Percentiles rank a stretch among this genome's conserved stretches.
Conservation (phyloP, 2,888 invertebrate genomes). For the Dichetophora obliterata region DNA sequence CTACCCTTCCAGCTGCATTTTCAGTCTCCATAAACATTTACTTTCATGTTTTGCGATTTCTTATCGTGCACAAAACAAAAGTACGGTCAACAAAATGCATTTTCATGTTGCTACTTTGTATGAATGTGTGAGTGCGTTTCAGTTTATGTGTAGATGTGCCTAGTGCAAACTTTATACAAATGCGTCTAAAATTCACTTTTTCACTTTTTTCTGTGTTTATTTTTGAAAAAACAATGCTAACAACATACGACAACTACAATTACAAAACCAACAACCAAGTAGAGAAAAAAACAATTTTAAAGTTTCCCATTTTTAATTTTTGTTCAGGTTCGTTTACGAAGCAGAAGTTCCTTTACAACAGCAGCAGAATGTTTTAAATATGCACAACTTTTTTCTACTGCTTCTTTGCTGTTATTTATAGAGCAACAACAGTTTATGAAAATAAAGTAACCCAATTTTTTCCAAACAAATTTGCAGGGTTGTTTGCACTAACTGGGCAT, state of each 20-base stretch:
- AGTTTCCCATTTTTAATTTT: conserved; percentile 13
- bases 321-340: conserved; percentile 10
- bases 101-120: conserved; percentile 40
- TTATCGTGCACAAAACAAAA: conserved; percentile 44
- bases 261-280: background rate
- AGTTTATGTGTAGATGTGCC: background rate
- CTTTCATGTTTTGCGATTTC: conserved; percentile 44
- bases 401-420: background rate
- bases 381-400: background rate
- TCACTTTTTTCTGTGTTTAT: background rate
- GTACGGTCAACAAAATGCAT: conserved; percentile 44
- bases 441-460: background rate
- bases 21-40: conserved; percentile 45
- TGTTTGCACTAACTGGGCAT: background rate
- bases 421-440: too few relatives aligned
- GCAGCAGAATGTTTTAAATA: background rate
- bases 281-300: background rate
- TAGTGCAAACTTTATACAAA: background rate
- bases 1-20: background rate
- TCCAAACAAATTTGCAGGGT: background rate
- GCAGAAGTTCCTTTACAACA: background rate
- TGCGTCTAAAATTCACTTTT: conserved; percentile 14
- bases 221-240: conserved; percentile 15
- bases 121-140: background rate
- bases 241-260: background rate